These are phyloP conservation scores for Acrocephalus arundinaceus DNA, from an alignment of 2,113 vertebrate species.

Conservation along the genomic window DNA sequence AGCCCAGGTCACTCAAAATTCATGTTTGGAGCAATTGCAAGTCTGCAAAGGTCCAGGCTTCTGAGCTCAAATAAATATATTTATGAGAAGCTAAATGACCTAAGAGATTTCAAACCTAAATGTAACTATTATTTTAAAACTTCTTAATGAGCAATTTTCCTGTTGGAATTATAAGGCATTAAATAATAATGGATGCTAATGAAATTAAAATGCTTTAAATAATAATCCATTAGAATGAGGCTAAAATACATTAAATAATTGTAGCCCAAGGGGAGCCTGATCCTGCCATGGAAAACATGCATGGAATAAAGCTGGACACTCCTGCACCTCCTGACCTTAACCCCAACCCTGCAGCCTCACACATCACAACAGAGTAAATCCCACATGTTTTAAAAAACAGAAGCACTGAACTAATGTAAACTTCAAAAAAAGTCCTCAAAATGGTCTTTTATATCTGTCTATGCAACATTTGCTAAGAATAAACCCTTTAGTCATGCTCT, in stretches of 20 bases:
- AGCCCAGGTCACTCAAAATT: neutral
- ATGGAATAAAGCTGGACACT: fast-evolving
- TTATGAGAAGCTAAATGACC: neutral
- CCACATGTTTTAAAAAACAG: neutral
- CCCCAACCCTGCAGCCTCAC: neutral
- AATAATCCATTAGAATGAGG: neutral
- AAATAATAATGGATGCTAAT: neutral
- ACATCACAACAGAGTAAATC: neutral
- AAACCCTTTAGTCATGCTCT: conserved; percentile 52
- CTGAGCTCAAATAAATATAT: neutral
- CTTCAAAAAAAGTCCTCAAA: neutral
- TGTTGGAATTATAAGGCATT: neutral
- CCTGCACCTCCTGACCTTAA: neutral
- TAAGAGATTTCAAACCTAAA: neutral
- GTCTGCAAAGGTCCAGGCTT: neutral
- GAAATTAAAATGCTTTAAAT: neutral
- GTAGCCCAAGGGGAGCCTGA: neutral
- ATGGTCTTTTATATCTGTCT: neutral
- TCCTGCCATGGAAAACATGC: neutral
- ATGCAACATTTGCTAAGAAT: conserved; percentile 10
- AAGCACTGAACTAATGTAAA: neutral
- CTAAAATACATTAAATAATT: neutral
- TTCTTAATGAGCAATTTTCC: neutral
- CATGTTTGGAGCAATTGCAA: neutral
- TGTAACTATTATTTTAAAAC: neutral